These are phyloP conservation scores for Turritopsis rubra DNA, from an alignment of 30 jellyfish, hydroid and myxozoan species.

Conservation along the genomic window DNA sequence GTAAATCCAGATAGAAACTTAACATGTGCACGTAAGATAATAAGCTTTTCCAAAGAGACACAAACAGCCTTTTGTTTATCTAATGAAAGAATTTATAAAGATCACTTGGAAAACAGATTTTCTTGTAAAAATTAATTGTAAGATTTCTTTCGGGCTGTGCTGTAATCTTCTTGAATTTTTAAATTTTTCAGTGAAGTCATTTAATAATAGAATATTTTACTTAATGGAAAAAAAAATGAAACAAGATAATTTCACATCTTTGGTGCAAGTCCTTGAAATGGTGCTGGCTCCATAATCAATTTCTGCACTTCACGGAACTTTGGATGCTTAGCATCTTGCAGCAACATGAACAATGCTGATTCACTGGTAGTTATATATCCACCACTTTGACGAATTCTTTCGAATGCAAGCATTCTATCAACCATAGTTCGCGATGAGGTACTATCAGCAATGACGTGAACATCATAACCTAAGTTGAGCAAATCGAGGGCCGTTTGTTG, in stretches of 20 bases:
- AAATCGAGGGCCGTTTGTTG: conserved; percentile 92
- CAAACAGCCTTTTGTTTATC: too few relatives aligned
- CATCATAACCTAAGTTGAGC: conserved; percentile 74
- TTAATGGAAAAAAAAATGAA: too few relatives aligned
- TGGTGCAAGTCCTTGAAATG: conserved; percentile 75
- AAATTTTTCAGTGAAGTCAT: too few relatives aligned
- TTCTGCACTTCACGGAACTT: conserved; percentile 73
- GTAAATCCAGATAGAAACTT: too few relatives aligned
- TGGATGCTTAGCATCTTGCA: conserved; percentile 98
- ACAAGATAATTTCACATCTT: conserved; percentile 26
- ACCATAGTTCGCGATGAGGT: conserved; percentile 83
- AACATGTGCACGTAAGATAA: too few relatives aligned
- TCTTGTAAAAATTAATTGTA: too few relatives aligned
- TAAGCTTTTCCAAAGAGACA: too few relatives aligned
- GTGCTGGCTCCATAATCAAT: conserved; percentile 74
- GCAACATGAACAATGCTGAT: conserved; percentile 74
- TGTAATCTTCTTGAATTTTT: too few relatives aligned
- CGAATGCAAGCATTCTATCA: conserved; percentile 87
- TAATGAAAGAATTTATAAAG: too few relatives aligned
- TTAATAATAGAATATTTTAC: not conserved
- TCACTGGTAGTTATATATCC: conserved; percentile 97
- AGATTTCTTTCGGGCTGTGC: too few relatives aligned
- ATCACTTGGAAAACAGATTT: too few relatives aligned
- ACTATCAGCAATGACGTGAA: conserved; percentile 90
- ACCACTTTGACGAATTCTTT: conserved; percentile 96